These are phyloP conservation scores for Heliconius himera DNA, from an alignment of 1,140 invertebrate genomes.

Conservation along the genomic window DNA sequence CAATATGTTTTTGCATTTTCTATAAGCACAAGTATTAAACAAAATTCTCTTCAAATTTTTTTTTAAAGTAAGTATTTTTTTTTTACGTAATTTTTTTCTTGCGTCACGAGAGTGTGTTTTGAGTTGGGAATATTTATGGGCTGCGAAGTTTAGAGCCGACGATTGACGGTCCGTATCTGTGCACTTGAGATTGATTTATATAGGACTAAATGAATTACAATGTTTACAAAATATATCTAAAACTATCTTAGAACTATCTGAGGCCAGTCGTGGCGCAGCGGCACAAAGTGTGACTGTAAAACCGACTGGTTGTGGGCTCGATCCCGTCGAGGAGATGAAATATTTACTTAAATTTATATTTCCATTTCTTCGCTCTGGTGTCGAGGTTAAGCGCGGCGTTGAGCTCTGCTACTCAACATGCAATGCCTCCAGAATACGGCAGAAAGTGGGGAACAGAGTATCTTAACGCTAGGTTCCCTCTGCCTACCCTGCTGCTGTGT, in stretches of 20 bases:
- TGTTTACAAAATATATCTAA: not conserved
- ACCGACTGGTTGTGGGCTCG: too few relatives aligned
- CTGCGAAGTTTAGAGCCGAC: slow-evolving; percentile 22
- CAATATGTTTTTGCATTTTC: not conserved
- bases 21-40: not conserved
- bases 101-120: slow-evolving; percentile 12
- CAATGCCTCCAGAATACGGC: too few relatives aligned
- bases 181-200: slow-evolving; percentile 18
- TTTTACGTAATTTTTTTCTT: not conserved
- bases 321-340: too few relatives aligned
- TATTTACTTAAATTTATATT: too few relatives aligned
- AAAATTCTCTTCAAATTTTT: not conserved
- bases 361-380: too few relatives aligned
- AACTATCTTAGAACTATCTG: not conserved
- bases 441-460: too few relatives aligned
- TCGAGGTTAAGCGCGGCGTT: too few relatives aligned
- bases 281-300: too few relatives aligned
- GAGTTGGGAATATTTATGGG: slow-evolving; percentile 30
- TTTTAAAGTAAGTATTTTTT: not conserved
- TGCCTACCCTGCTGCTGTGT: too few relatives aligned
- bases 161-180: slow-evolving; percentile 18
- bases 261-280: too few relatives aligned
- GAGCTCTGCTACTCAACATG: too few relatives aligned
- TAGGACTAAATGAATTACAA: not conserved
- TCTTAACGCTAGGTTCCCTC: too few relatives aligned